Conservation (phyloP, 2,888 invertebrate genomes). For the Osedax frankpressi region DNA sequence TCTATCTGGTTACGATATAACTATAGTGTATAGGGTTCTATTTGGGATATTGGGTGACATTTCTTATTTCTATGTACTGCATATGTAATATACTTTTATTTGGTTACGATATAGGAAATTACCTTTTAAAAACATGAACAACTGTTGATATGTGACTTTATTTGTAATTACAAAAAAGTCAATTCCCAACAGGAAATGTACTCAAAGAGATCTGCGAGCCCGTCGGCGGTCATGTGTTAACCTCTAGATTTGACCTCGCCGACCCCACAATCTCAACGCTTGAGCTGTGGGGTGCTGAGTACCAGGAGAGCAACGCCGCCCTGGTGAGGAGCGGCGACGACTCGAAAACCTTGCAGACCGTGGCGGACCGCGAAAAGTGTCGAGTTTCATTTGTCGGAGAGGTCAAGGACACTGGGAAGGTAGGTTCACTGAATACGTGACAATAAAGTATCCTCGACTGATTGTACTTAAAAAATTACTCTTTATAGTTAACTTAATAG, state of each 20-base stretch:
- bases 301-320: constrained; percentile 86
- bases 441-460: no score
- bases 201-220: constrained; percentile 91
- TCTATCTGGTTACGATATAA: no score
- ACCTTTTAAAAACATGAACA: no score
- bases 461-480: no score
- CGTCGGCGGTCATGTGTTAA: constrained; percentile 76
- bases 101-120: no score
- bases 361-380: constrained; percentile 76
- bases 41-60: no score
- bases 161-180: no score
- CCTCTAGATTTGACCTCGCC: constrained; percentile 65
- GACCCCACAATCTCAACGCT: constrained; percentile 83
- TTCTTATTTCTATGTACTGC: no score
- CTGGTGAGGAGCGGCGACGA: constrained; percentile 57
- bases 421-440: constrained; percentile 41
- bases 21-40: no score
- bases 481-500: no score
- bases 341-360: constrained; percentile 54
- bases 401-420: constrained; percentile 71
- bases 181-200: constrained; percentile 67
- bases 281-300: constrained; percentile 96
- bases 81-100: no score
- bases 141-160: no score
- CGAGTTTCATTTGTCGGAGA: constrained; percentile 82